Base-by-base conservation (phyloP, 1,140 invertebrate species). In the Matsumurasca onukii region DNA sequence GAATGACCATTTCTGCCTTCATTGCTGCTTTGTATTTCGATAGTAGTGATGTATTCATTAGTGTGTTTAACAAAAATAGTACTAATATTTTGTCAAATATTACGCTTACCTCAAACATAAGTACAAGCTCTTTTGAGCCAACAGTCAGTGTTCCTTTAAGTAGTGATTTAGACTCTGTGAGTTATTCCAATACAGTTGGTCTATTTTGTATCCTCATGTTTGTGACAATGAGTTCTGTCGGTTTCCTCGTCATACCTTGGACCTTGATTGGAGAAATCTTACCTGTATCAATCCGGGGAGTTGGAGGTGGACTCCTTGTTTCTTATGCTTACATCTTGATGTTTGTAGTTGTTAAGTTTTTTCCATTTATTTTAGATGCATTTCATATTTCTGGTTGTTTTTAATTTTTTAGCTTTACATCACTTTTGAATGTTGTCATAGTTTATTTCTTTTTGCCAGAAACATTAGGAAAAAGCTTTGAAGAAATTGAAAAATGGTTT, bases 381-480 rank as follows among this genome's bases (percentile, higher is more conserved):
- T 75, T 88, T 27, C 83, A 83, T 0, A 75, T 83, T 12, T 78
- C 82, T 30, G 80, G 77, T 3, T 75, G 86, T 2, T 91, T 91
- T 78, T 85, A 84, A 73, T 78, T 87, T 63, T 89, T 88, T 75
- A 82, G 84, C 27, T 76, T 80, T 2, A 79, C 85, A 5, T 88
- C 88, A 31, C 73, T 86, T 3, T 9, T 86, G 2, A 83, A 85
- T 5, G 78, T 84, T 20, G 70, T 82, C 13, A 85, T 89, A 73
- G 78, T 88, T 25, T 85, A 82, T 64, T 78, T 88, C 34, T 85
- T 85, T 67, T 76, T 92, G 27, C 90, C 90, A 1, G 91, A 93
- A 80, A 93, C 90, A 0, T 83, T 89, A 68, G 88, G 89, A 0
- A 88, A 86, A 76, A 85, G 79, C 5, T 83, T 92, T 63, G 69